Evolutionary conservation across 2,113 vertebrate genomes (phyloP).

Genomic region (Platysternon megacephalum): DNA sequence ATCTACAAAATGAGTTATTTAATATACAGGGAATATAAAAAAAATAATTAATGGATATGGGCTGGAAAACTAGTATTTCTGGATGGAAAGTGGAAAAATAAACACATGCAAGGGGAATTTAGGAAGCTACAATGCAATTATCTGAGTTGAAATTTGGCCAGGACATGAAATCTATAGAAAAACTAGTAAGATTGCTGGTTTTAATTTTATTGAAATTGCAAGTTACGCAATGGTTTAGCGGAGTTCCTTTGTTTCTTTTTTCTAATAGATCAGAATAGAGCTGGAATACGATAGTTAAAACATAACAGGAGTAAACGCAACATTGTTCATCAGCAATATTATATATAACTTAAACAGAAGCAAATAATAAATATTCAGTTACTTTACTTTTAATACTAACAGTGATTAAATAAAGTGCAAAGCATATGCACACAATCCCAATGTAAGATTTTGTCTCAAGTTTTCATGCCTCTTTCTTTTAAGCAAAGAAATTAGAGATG

Average conservation of each 20-base stretch:
- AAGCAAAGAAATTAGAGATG: background rate
- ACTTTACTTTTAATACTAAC: background rate
- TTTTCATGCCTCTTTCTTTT: background rate
- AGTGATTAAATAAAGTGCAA: background rate
- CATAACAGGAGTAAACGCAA: background rate
- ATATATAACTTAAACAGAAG: accelerated
- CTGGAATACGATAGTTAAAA: too few species aligned
- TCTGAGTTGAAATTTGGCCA: background rate
- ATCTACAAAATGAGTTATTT: background rate
- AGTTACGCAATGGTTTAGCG: too few species aligned
- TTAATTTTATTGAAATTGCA: background rate
- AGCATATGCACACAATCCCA: background rate
- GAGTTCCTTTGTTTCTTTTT: too few species aligned
- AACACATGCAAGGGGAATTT: constrained; percentile 1
- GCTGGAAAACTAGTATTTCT: background rate
- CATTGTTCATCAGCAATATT: background rate
- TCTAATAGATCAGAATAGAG: too few species aligned
- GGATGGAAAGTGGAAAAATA: background rate
- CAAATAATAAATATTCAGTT: background rate
- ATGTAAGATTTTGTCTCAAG: background rate
- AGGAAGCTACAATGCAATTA: background rate
- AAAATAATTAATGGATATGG: background rate
- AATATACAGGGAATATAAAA: background rate
- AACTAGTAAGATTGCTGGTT: background rate
- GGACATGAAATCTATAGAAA: background rate